phyloP scores from a whole-genome alignment of 2,113 vertebrate species.

The Percopsis transmontana region DNA sequence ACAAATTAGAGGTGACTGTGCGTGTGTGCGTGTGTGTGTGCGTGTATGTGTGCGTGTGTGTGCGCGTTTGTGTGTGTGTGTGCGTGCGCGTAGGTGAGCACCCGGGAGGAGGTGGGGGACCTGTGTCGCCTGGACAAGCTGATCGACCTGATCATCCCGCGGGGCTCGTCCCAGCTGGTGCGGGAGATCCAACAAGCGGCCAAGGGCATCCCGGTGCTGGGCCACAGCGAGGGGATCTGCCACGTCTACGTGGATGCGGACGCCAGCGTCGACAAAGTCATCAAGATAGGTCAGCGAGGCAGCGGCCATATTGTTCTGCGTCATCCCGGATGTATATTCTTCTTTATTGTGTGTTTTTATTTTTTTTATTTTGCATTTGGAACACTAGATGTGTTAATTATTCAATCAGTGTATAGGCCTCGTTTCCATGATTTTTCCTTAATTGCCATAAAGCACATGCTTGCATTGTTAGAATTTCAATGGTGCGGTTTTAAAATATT shows the following conservation, averaged over 20 bases:
- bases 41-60: background rate
- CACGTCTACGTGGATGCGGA: constrained; percentile 91
- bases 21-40: background rate
- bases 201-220: constrained; percentile 94
- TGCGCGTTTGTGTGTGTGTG: background rate
- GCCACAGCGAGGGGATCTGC: constrained; percentile 96
- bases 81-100: constrained; percentile 84
- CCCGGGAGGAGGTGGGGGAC: constrained; percentile 94
- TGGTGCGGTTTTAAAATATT: no score
- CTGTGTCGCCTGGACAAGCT: constrained; percentile 93
- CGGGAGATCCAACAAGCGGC: constrained; percentile 89
- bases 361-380: no score
- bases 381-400: no score
- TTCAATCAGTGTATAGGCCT: no score
- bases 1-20: background rate
- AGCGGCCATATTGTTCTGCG: no score
- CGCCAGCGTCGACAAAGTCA: constrained; percentile 89
- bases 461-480: no score
- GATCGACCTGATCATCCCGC: constrained; percentile 95
- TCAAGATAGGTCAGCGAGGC: constrained; percentile 83
- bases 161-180: constrained; percentile 93
- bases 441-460: no score
- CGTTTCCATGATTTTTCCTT: no score
- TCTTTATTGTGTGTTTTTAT: no score
- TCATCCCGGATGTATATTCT: no score